phyloP scores from a whole-genome alignment of 2,888 invertebrate genomes.

The Ornithoptera priamus region DNA sequence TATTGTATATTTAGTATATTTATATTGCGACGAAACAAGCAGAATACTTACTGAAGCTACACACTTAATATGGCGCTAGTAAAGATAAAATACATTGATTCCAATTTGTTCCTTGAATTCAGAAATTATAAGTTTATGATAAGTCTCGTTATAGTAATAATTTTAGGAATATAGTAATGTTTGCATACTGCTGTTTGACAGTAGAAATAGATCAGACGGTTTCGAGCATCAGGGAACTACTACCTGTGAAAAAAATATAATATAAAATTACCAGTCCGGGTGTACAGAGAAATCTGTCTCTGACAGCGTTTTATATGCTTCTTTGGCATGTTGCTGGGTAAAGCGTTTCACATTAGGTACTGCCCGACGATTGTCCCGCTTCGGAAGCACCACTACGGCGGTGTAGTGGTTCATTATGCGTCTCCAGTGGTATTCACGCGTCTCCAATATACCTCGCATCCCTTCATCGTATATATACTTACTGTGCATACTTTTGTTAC shows the following conservation, averaged over 20 bases:
- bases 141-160: too few relatives aligned
- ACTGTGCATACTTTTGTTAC: constrained; percentile 53
- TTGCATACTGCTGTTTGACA: too few relatives aligned
- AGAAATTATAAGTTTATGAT: too few relatives aligned
- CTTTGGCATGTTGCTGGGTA: constrained; percentile 56
- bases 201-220: too few relatives aligned
- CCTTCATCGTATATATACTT: constrained; percentile 64
- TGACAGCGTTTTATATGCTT: constrained; percentile 53
- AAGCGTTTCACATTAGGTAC: constrained; percentile 50
- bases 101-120: too few relatives aligned
- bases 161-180: too few relatives aligned
- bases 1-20: too few relatives aligned
- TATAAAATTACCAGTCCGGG: constrained; percentile 61
- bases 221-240: too few relatives aligned
- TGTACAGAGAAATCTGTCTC: constrained; percentile 62
- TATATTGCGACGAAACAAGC: too few relatives aligned
- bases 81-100: too few relatives aligned
- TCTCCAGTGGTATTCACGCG: constrained; percentile 64
- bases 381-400: constrained; percentile 59
- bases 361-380: constrained; percentile 50
- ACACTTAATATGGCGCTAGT: too few relatives aligned
- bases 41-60: too few relatives aligned
- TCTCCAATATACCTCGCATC: constrained; percentile 57
- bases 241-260: background rate
- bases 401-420: constrained; percentile 68